phyloP scores from a whole-genome alignment of 2,888 invertebrate genomes.

The Phengaris arion region DNA sequence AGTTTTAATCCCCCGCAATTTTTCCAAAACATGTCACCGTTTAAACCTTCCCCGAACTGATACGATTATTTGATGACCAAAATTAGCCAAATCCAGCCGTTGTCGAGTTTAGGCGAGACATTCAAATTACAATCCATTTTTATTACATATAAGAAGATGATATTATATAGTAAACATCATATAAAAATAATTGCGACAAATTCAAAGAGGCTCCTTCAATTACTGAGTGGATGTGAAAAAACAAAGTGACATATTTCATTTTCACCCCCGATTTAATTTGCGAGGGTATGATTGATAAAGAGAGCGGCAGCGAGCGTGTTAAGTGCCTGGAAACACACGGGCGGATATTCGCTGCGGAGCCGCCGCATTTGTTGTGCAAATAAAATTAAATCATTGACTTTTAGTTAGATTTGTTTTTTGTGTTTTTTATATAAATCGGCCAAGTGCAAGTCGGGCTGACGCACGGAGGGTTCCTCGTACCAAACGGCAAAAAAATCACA shows the following conservation, averaged over 20 bases:
- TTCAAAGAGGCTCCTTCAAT: slow-evolving; percentile 36
- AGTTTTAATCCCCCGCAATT: no score
- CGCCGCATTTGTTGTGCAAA: not conserved
- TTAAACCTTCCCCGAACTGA: no score
- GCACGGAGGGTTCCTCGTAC: no score
- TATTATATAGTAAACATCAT: slow-evolving; percentile 28
- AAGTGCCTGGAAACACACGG: slow-evolving; percentile 46
- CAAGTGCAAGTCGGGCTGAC: no score
- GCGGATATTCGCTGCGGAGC: not conserved
- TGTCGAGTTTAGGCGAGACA: no score
- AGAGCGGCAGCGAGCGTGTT: slow-evolving; percentile 44
- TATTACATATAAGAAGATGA: not conserved
- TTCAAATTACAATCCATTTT: no score
- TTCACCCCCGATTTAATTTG: slow-evolving; percentile 62
- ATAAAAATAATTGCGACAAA: slow-evolving; percentile 34
- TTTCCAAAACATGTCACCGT: no score
- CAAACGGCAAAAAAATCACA: no score
- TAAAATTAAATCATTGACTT: not conserved
- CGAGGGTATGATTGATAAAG: slow-evolving; percentile 60
- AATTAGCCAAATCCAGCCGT: no score
- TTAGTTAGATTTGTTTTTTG: no score
- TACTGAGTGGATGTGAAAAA: slow-evolving; percentile 40
- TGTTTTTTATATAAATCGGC: no score
- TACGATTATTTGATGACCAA: no score
- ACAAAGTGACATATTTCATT: slow-evolving; percentile 53